Conservation (phyloP, 2,888 invertebrate genomes). For the Stenchaetothrips biformis region DNA sequence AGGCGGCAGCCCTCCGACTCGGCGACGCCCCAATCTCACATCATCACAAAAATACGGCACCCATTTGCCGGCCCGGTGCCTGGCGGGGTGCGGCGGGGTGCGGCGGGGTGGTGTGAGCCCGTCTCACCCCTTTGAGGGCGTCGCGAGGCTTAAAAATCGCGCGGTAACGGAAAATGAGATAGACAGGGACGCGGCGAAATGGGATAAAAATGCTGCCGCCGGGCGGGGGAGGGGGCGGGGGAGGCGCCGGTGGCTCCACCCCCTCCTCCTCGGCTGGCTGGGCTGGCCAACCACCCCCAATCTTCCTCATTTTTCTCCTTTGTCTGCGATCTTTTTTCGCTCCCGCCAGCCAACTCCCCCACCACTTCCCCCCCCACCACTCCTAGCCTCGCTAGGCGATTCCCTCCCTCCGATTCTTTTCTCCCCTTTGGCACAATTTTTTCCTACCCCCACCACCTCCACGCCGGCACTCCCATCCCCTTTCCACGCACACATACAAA, state of each 20-base stretch:
- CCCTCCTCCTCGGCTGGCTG: background rate
- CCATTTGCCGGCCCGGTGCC: background rate
- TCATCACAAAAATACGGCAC: constrained; percentile 19
- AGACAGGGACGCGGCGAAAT: background rate
- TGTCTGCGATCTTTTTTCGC: background rate
- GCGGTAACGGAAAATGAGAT: background rate
- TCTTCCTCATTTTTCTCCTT: background rate
- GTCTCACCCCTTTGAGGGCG: background rate
- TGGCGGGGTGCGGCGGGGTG: background rate
- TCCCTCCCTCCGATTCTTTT: background rate
- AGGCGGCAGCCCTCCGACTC: background rate
- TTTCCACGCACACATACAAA: background rate
- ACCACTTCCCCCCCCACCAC: background rate
- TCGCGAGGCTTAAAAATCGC: constrained; percentile 2
- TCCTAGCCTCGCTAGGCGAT: background rate
- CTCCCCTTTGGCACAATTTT: constrained; percentile 8
- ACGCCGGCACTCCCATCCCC: background rate
- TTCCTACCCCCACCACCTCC: background rate
- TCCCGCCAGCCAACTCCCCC: background rate
- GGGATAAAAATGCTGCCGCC: constrained; percentile 1
- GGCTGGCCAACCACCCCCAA: constrained; percentile 8
- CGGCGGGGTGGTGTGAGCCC: background rate
- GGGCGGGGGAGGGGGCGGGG: too few relatives aligned
- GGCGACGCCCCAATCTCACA: background rate
- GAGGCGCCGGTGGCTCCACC: background rate